Evolutionary conservation across 2,113 vertebrate species (phyloP), one percentile per base, ranked within the genome.

Genomic region (Phaethon lepturus): DNA sequence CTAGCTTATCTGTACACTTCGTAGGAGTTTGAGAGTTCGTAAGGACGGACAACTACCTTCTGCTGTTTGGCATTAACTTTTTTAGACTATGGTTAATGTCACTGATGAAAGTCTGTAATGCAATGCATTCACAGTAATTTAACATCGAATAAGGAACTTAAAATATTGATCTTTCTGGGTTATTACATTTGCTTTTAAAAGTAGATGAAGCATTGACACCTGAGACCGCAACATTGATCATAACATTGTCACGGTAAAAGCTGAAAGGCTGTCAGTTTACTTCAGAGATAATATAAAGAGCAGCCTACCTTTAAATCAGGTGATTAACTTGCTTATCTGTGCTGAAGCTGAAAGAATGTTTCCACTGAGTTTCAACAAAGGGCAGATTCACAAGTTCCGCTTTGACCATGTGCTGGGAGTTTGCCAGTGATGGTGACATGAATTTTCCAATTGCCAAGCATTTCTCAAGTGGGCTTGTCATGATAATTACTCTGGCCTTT

Each of bases 131-230:
- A 14, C 53, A 94, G 35, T 88, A 92, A 92, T 95, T 97, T 92
- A 85, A 64, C 22, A 42, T 4, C 3, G 79, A 96, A 95, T 97
- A 91, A 94, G 78, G 62, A 97, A 84, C 79, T 88, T 80, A 62
- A 5, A 94, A 84, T 97, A 95, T 85, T 97, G 96, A 93, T 98
- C 68, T 94, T 95, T 88, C 72, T 92, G 78, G 40, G 47, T 97
- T 98, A 93, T 89, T 97, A 72, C 47, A 31, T 96, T 79, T 96
- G 68, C 73, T 95, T 97, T 97, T 97, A 96, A 97, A 97, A 68
- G 93, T 90, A 96, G 96, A 89, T 95, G 96, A 91, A 92, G 78
- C 93, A 94, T 93, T 97, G 91, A 95, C 75, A 97, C 75, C 66
- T 85, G 88, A 76, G 92, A 66, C 86, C 84, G 85, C 59, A 77